Evolutionary conservation across 2,797 vertebrate genomes (phyloP).

Genomic region (Hybognathus amarus): DNA sequence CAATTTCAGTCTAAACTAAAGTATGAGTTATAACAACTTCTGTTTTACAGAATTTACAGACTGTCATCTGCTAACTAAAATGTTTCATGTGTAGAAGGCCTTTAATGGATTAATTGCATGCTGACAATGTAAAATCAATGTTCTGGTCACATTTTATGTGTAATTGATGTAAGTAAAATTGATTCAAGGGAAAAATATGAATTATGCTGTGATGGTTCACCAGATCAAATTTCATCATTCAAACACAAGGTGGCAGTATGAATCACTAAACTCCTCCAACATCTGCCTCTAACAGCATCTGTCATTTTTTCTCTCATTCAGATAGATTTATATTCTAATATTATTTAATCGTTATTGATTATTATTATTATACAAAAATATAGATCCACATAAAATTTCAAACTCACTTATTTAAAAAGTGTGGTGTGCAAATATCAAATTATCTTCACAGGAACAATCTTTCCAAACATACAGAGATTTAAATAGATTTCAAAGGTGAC

Average conservation of each 20-base stretch:
- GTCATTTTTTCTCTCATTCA: not conserved
- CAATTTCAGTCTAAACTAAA: conserved; percentile 2
- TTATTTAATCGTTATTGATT: not conserved
- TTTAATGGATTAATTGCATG: conserved; percentile 4
- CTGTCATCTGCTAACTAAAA: conserved; percentile 3
- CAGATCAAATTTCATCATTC: conserved; percentile 3
- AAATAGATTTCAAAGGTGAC: not conserved
- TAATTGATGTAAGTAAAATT: conserved; percentile 11
- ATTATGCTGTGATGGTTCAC: conserved; percentile 6
- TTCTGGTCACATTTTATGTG: conserved; percentile 21
- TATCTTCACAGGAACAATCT: not conserved
- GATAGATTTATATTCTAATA: not conserved
- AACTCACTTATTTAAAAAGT: conserved; percentile 5
- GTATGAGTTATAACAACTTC: conserved; percentile 1
- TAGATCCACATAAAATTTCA: not conserved
- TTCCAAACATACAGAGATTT: not conserved
- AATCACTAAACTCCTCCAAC: not conserved
- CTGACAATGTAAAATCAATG: conserved; percentile 10
- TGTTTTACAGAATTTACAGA: not conserved
- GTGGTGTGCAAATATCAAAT: not conserved
- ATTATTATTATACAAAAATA: not conserved
- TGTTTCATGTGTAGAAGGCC: not conserved
- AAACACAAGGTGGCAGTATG: conserved; percentile 61
- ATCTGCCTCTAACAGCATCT: not conserved
- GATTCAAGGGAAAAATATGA: conserved; percentile 36